These are phyloP conservation scores for Drosophila varians DNA, from an alignment of 1,140 invertebrate species.

Conservation along the genomic window DNA sequence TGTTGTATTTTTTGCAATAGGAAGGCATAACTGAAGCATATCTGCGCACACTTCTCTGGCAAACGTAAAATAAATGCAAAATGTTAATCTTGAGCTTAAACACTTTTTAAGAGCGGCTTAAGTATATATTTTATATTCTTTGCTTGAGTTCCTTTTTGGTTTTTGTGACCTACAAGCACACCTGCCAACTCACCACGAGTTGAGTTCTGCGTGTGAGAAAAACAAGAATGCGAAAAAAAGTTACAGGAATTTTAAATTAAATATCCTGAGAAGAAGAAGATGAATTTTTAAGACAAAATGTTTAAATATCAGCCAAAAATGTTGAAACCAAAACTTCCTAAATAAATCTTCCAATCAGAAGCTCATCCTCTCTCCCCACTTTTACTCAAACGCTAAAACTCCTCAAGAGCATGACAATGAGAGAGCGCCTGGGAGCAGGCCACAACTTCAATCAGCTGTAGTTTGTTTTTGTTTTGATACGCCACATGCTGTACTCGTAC, in stretches of 20 bases:
- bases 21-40: conserved; percentile 49
- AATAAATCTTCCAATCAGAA: background rate
- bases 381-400: background rate
- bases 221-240: background rate
- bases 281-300: too few species aligned
- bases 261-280: too few species aligned
- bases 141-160: conserved; percentile 26
- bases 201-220: conserved; percentile 6
- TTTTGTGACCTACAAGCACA: conserved; percentile 41
- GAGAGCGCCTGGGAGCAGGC: conserved; percentile 12
- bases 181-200: conserved; percentile 29
- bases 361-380: background rate
- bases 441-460: conserved; percentile 71
- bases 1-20: conserved; percentile 16
- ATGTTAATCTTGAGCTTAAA: conserved; percentile 31
- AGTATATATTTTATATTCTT: conserved; percentile 34
- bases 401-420: background rate
- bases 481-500: conserved; percentile 38
- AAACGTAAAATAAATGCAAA: conserved; percentile 30
- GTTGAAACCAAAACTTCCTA: too few species aligned
- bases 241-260: too few species aligned
- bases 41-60: conserved; percentile 27
- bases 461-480: conserved; percentile 78
- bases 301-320: too few species aligned
- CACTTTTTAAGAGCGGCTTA: conserved; percentile 30